phyloP scores from a whole-genome alignment of 2,888 invertebrate species.

The Germaria angustata region DNA sequence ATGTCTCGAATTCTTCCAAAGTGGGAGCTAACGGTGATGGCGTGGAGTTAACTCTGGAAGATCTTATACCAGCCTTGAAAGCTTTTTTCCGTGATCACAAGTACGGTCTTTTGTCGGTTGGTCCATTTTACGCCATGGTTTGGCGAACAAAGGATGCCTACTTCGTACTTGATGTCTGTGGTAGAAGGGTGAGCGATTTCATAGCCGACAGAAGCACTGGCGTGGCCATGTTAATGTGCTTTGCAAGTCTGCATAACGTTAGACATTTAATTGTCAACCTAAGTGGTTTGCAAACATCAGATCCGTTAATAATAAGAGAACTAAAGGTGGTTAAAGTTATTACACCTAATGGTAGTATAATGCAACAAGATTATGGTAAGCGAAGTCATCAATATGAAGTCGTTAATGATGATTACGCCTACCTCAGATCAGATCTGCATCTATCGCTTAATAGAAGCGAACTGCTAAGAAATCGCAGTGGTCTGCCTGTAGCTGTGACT shows the following conservation, averaged over 20 bases:
- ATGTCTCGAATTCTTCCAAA: background rate
- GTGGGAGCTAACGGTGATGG: slow-evolving; percentile 56
- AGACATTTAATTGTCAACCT: slow-evolving; percentile 72
- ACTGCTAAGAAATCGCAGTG: slow-evolving; percentile 74
- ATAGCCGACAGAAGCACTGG: slow-evolving; percentile 70
- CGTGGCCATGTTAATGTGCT: slow-evolving; percentile 72
- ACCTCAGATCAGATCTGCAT: slow-evolving; percentile 73
- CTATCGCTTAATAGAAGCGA: slow-evolving; percentile 73
- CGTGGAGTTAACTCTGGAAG: slow-evolving; percentile 48
- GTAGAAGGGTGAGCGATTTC: slow-evolving; percentile 71
- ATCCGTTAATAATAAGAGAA: slow-evolving; percentile 72
- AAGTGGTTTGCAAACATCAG: slow-evolving; percentile 69
- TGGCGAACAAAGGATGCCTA: slow-evolving; percentile 75
- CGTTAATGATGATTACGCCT: slow-evolving; percentile 75
- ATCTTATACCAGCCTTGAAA: slow-evolving; percentile 56
- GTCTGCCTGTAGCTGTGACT: slow-evolving; percentile 74
- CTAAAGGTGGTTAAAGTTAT: slow-evolving; percentile 73
- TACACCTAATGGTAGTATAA: slow-evolving; percentile 71
- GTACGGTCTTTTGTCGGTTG: slow-evolving; percentile 71
- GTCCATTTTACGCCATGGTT: slow-evolving; percentile 73
- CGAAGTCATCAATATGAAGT: slow-evolving; percentile 74
- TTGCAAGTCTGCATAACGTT: slow-evolving; percentile 74
- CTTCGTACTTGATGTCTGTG: slow-evolving; percentile 77
- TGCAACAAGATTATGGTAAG: slow-evolving; percentile 71
- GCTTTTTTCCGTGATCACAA: slow-evolving; percentile 72